phyloP scores from a whole-genome alignment of 2,113 vertebrate genomes.

The Ammodytes dubius region DNA sequence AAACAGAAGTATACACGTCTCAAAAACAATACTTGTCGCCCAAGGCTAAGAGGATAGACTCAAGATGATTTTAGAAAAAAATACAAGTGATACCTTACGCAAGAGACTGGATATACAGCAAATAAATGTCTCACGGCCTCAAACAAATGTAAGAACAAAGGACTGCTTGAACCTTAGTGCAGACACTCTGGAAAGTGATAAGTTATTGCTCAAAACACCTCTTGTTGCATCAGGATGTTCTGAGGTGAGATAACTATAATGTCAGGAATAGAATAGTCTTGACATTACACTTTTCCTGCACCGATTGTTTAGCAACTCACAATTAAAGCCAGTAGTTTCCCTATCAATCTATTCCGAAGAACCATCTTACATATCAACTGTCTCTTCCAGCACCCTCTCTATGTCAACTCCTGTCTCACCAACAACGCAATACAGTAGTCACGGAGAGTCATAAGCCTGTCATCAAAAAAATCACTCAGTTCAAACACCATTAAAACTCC shows the following conservation, averaged over 20 bases:
- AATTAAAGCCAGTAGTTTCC: conserved; percentile 4
- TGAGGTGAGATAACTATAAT: conserved; percentile 42
- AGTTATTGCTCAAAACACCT: conserved; percentile 50
- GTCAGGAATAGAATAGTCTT: conserved; percentile 22
- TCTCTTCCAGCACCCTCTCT: conserved; percentile 1
- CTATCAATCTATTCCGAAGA: conserved; percentile 12
- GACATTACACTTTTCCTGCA: conserved; percentile 21
- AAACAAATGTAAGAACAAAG: conserved; percentile 20
- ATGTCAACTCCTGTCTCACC: conserved; percentile 6
- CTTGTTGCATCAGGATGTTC: conserved; percentile 56
- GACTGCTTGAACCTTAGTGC: background rate
- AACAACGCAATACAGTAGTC: background rate
- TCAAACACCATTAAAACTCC: background rate
- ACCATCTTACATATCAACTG: background rate
- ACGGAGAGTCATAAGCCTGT: background rate
- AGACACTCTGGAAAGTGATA: conserved; percentile 32
- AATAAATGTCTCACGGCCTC: conserved; percentile 31
- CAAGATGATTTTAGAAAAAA: background rate
- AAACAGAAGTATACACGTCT: background rate
- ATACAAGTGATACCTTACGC: background rate
- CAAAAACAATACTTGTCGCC: background rate
- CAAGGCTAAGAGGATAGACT: conserved; percentile 12
- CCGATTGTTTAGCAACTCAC: conserved; percentile 20
- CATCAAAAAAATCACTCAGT: background rate
- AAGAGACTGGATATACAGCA: background rate